phyloP scores from a whole-genome alignment of 2,888 invertebrate genomes.

The Rhagium mordax region DNA sequence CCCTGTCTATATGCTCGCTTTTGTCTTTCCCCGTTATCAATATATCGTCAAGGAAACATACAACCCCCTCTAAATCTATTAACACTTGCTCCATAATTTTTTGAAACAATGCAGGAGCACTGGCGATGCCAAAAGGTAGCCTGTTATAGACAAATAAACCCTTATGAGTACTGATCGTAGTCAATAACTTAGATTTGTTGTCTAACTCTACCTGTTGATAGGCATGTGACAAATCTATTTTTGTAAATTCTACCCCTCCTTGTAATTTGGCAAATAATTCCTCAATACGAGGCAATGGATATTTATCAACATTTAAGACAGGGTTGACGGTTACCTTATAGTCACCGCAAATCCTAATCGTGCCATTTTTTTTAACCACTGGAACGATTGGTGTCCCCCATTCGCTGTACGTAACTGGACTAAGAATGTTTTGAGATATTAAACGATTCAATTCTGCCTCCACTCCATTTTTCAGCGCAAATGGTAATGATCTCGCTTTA shows the following conservation, averaged over 20 bases:
- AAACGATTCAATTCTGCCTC: conserved; percentile 30
- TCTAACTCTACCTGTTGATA: conserved; percentile 22
- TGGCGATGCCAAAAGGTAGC: background rate
- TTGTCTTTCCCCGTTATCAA: conserved; percentile 1
- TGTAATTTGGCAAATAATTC: conserved; percentile 2
- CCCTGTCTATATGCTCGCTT: conserved; percentile 8
- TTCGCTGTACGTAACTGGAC: conserved; percentile 35
- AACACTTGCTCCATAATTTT: conserved; percentile 3
- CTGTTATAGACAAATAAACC: conserved; percentile 16
- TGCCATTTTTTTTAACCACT: background rate
- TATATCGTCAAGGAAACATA: background rate
- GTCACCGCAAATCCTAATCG: background rate
- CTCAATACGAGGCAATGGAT: conserved; percentile 13
- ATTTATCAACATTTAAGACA: background rate
- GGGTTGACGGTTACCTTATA: background rate
- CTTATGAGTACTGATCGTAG: conserved; percentile 21
- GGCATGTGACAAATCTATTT: conserved; percentile 28
- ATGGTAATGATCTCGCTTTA: conserved; percentile 35
- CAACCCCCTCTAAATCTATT: background rate
- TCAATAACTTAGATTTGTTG: conserved; percentile 18
- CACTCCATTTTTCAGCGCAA: conserved; percentile 31
- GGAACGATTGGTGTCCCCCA: conserved; percentile 39
- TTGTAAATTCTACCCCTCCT: background rate
- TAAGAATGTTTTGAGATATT: conserved; percentile 29
- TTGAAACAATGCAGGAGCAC: background rate